A percentile compares a stretch with the other conserved stretches of the same genome.
Evolutionary conservation across 2,113 vertebrate species (phyloP).

Genomic region (Emydocephalus ijimae): DNA sequence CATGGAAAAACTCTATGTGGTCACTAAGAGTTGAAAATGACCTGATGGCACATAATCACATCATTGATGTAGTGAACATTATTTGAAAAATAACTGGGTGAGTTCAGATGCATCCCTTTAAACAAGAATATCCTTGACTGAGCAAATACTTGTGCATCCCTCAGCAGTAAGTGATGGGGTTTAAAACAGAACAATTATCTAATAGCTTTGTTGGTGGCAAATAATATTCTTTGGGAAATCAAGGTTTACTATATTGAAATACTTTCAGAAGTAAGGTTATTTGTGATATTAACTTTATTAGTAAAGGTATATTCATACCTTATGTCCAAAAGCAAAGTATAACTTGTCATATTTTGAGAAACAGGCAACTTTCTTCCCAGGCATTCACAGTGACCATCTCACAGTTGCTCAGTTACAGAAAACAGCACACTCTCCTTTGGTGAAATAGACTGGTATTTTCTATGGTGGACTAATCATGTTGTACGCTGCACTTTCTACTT

Average conservation of each 20-base stretch:
- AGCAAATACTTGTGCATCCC: background rate
- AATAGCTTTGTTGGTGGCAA: background rate
- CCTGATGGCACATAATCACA: background rate
- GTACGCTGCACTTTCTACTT: background rate
- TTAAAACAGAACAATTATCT: background rate
- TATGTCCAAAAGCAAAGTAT: background rate
- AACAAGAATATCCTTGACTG: background rate
- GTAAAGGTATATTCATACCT: background rate
- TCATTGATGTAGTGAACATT: slow-evolving; percentile 2
- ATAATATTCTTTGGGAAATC: background rate
- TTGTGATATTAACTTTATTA: background rate
- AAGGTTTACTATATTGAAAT: background rate
- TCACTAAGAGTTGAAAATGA: background rate
- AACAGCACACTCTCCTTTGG: background rate
- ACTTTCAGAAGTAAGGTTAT: background rate
- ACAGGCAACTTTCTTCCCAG: background rate
- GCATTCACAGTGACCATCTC: background rate
- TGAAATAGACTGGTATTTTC: background rate
- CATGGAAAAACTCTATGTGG: background rate
- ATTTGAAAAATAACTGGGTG: background rate
- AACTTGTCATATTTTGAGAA: background rate
- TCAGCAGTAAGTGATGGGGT: background rate
- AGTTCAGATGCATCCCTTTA: background rate
- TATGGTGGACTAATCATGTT: background rate
- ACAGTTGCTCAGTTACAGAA: background rate